phyloP scores from a whole-genome alignment of 1,140 invertebrate species.

The Lordiphosa mommai region DNA sequence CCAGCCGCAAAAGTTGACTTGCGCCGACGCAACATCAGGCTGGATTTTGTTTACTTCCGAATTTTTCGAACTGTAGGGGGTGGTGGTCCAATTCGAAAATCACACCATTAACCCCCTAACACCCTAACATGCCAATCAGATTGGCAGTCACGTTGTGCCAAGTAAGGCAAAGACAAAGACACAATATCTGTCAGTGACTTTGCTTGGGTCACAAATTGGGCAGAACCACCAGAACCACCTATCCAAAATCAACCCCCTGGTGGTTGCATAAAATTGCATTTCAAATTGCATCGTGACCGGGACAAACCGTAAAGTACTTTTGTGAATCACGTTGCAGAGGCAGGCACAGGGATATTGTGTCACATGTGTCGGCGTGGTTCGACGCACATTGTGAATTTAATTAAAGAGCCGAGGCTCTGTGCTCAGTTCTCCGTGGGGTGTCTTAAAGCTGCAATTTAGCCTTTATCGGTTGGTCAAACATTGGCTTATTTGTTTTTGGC shows the following conservation, averaged over 20 bases:
- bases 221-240: constrained; percentile 16
- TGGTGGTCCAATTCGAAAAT: constrained; percentile 36
- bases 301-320: constrained; percentile 57
- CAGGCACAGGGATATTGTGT: constrained; percentile 6
- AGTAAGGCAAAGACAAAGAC: constrained; percentile 39
- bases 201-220: constrained; percentile 27
- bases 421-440: neutral
- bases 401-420: constrained; percentile 51
- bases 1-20: neutral
- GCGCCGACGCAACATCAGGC: constrained; percentile 38
- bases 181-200: constrained; percentile 34
- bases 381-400: constrained; percentile 58
- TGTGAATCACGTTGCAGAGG: constrained; percentile 56
- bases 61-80: constrained; percentile 37
- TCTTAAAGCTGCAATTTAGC: constrained; percentile 33
- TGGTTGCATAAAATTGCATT: constrained; percentile 70
- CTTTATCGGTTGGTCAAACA: constrained; percentile 42
- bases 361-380: constrained; percentile 38
- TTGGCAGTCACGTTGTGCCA: constrained; percentile 59
- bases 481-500: constrained; percentile 38
- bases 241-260: constrained; percentile 26
- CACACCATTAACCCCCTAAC: constrained; percentile 22
- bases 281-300: constrained; percentile 68
- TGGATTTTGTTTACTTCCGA: constrained; percentile 70
- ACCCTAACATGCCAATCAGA: constrained; percentile 27